These are phyloP conservation scores for Columbina picui DNA, from an alignment of 2,113 vertebrate species.

Conservation along the genomic window DNA sequence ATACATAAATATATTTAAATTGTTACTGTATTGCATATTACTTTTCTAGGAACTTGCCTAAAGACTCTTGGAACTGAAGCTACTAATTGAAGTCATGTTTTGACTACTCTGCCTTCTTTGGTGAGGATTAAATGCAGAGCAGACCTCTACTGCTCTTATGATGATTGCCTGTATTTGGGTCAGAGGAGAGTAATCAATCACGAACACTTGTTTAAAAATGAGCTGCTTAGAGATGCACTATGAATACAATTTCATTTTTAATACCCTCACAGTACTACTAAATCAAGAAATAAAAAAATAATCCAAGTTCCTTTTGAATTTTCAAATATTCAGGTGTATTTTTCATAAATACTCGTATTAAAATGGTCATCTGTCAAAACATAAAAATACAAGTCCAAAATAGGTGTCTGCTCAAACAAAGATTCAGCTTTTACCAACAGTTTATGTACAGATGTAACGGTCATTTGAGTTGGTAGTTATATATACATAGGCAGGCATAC, in stretches of 20 bases:
- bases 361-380: background rate
- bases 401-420: background rate
- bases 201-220: background rate
- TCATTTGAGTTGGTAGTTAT: background rate
- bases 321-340: constrained; percentile 8
- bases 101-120: background rate
- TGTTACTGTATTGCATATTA: background rate
- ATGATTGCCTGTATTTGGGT: background rate
- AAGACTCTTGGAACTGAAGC: background rate
- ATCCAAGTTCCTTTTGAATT: background rate
- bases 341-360: constrained; percentile 11
- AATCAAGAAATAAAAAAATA: background rate
- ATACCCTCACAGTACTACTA: background rate
- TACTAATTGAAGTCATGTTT: background rate
- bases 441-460: background rate
- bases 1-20: background rate
- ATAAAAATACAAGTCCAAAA: background rate
- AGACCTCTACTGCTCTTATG: background rate
- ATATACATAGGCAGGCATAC: background rate
- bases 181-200: background rate
- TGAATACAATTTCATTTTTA: background rate
- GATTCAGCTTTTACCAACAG: background rate
- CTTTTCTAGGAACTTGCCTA: background rate
- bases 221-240: background rate
- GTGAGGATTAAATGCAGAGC: background rate